Evolutionary conservation across 2,113 vertebrate species (phyloP).

Genomic region (Marcusenius ussheri): DNA sequence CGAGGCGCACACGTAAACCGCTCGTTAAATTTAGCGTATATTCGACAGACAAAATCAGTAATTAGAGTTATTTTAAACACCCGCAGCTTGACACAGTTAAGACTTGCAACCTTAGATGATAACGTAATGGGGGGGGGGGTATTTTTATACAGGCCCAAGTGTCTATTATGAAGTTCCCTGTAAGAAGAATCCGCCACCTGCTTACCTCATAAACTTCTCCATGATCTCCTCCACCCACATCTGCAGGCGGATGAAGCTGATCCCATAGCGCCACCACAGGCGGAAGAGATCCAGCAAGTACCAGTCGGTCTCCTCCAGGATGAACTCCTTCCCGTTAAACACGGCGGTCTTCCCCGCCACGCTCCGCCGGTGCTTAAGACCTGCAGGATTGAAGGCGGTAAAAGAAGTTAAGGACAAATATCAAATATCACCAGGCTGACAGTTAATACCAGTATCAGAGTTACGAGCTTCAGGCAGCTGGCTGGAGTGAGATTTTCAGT

Average conservation of each 20-base stretch:
- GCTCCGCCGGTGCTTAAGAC: constrained; percentile 80
- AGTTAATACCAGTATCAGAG: neutral
- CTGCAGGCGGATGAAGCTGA: constrained; percentile 94
- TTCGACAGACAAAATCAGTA: neutral
- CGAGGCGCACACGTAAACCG: neutral
- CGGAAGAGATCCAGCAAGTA: constrained; percentile 90
- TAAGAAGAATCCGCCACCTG: neutral
- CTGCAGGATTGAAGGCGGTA: constrained; percentile 42
- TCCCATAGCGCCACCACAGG: constrained; percentile 97
- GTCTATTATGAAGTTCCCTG: neutral
- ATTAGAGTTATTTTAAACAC: neutral
- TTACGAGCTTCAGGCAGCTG: neutral
- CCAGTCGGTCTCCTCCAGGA: constrained; percentile 96
- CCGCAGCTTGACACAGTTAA: neutral
- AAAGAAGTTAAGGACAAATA: neutral
- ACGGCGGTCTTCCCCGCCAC: constrained; percentile 86
- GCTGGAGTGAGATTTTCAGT: neutral
- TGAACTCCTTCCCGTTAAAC: constrained; percentile 78
- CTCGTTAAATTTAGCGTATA: neutral
- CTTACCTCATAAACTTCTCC: constrained; percentile 99
- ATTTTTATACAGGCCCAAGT: neutral
- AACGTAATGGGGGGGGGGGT: neutral
- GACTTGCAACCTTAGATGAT: neutral
- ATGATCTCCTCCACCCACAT: constrained; percentile 99
- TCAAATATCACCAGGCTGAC: neutral